Conservation (phyloP, 2,888 invertebrate species). For the Onchidella celtica region DNA sequence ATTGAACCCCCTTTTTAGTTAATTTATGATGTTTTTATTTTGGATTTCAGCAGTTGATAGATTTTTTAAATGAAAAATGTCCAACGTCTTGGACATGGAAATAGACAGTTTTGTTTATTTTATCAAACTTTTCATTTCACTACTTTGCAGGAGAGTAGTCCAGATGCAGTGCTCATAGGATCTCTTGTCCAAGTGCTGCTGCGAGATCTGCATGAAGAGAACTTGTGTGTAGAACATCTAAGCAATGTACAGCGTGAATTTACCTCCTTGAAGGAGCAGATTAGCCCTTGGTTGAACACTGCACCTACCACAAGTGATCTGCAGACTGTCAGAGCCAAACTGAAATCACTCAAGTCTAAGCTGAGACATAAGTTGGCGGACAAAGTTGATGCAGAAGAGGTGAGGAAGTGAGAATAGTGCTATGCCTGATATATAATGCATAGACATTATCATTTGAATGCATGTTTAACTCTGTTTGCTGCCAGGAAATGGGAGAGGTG, state of each 20-base stretch:
- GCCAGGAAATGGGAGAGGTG: too few species aligned
- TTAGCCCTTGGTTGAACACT: constrained; percentile 70
- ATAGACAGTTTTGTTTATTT: too few species aligned
- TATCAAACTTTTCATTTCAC: not conserved
- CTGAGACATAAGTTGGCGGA: constrained; percentile 75
- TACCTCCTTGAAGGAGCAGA: constrained; percentile 56
- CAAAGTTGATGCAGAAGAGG: constrained; percentile 75
- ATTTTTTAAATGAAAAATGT: too few species aligned
- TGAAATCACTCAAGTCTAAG: constrained; percentile 71
- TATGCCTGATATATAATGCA: too few species aligned
- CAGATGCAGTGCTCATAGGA: constrained; percentile 65
- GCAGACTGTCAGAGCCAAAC: constrained; percentile 62
- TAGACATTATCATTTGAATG: too few species aligned
- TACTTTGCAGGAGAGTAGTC: constrained; percentile 60
- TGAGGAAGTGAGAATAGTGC: constrained; percentile 42
- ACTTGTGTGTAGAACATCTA: constrained; percentile 63
- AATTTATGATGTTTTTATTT: too few species aligned
- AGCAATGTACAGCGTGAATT: constrained; percentile 62
- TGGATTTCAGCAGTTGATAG: too few species aligned
- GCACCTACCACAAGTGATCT: constrained; percentile 65
- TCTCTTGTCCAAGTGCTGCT: constrained; percentile 65
- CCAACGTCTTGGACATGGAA: too few species aligned
- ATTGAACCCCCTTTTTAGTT: too few species aligned
- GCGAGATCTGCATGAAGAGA: constrained; percentile 63
- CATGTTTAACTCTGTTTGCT: too few species aligned